Base-by-base conservation (phyloP, 2,113 vertebrate genomes). In the Mystacornis crossleyi region DNA sequence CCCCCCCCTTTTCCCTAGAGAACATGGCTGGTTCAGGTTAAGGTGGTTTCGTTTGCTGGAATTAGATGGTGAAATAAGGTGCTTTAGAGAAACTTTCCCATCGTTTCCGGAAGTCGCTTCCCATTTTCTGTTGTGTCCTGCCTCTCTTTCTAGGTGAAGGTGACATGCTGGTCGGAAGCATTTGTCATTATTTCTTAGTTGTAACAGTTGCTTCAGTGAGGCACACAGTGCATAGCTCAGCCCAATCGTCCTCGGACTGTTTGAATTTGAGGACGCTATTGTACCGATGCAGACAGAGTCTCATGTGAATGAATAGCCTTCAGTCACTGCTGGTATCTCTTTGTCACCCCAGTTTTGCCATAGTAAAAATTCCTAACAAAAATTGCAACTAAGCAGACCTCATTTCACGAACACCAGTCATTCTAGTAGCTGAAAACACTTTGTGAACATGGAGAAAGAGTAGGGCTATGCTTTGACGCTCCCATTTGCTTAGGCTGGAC, bases 221-320 rank as follows among this genome's bases (percentile, higher is more conserved):
- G 25, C 45, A 7, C 31, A 2, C 38, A 8, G 40, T 20, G 36
- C 21, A 12, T 40, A 4, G 4, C 71, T 55, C 62, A 15, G 31
- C 36, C 43, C 16, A 0, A 1, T 40, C 1, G 4, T 19, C 34
- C n/a, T 83, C 18, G 2, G 21, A 4, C 12, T 19, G 26, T 45
- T 40, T 33, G 38, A 60, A 34, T 48, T 54, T 69, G 40, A 18
- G 54, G 40, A 83, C 29, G 3, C 14, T 36, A 0, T n/a, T 31
- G 29, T 19, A 34, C 18, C 3, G 1, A 29, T n/a, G 45, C 31
- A 10, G 65, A 16, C 15, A 15, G 18, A 57, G 21, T 28, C 31
- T 51, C 60, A 3, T 29, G 12, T 18, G 26, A 55, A 9, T 14
- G 26, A 73, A 3, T 1, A 43, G 34, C 15, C 2, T 31, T 72